Percentiles rank a stretch among this genome's conserved stretches.
These are phyloP conservation scores for Epicampocera succincta DNA, from an alignment of 2,888 invertebrate species.

Conservation along the genomic window DNA sequence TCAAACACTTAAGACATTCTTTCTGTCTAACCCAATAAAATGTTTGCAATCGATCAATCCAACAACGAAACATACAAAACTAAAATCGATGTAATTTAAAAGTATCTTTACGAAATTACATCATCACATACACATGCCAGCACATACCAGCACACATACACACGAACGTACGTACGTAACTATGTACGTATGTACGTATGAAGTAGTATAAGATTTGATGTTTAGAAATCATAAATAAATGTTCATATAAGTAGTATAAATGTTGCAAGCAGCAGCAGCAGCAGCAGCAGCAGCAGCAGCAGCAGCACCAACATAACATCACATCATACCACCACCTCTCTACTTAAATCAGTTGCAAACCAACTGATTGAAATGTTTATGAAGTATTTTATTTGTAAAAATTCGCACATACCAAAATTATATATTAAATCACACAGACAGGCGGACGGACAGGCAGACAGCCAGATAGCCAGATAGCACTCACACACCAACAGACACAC, in stretches of 20 bases:
- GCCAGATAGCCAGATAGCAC: no score
- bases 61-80: neutral
- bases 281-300: no score
- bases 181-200: no score
- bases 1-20: conserved; percentile 2
- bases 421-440: neutral
- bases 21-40: conserved; percentile 36
- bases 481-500: neutral
- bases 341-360: conserved; percentile 40
- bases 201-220: conserved; percentile 26
- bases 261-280: conserved; percentile 22
- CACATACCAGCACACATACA: no score
- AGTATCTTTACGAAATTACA: conserved; percentile 46
- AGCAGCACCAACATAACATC: no score
- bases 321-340: conserved; percentile 28
- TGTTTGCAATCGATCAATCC: conserved; percentile 32
- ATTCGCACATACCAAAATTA: neutral
- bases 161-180: no score
- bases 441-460: no score
- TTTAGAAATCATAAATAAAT: conserved; percentile 3
- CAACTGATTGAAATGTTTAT: conserved; percentile 57
- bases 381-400: conserved; percentile 18
- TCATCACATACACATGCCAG: conserved; percentile 19
- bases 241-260: neutral
- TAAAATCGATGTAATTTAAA: conserved; percentile 37